These are phyloP conservation scores for Himantopus leucocephalus DNA, from an alignment of 2,113 vertebrate genomes.

Conservation along the genomic window DNA sequence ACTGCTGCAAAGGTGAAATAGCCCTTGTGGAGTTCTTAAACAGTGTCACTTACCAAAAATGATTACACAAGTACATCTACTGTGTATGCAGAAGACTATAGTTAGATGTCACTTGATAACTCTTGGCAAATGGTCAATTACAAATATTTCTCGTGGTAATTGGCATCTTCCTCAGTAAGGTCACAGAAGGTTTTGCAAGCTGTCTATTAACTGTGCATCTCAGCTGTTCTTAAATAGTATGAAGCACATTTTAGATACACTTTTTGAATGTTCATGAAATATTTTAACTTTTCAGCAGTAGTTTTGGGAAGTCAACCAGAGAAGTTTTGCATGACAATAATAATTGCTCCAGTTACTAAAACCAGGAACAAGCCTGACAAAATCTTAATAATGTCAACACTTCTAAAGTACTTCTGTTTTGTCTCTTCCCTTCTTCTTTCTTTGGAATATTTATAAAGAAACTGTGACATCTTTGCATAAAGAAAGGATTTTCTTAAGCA, in stretches of 20 bases:
- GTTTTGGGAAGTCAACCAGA: background rate
- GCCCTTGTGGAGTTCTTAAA: background rate
- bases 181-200: background rate
- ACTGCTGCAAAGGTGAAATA: background rate
- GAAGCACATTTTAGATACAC: background rate
- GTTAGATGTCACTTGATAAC: background rate
- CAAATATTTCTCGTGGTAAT: constrained; percentile 26
- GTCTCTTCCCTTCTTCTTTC: background rate
- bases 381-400: background rate
- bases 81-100: background rate
- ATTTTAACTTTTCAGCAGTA: background rate
- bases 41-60: background rate
- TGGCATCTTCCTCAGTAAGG: background rate
- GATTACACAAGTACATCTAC: background rate
- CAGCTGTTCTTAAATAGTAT: background rate
- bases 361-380: background rate
- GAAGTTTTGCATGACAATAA: background rate
- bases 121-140: constrained; percentile 12
- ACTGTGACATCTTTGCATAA: background rate
- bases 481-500: background rate
- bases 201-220: background rate
- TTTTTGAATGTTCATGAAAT: background rate
- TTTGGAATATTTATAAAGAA: background rate
- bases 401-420: background rate
- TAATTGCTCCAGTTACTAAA: background rate